Base-by-base conservation (phyloP, 2,888 invertebrate genomes). In the Eristalis tenax region DNA sequence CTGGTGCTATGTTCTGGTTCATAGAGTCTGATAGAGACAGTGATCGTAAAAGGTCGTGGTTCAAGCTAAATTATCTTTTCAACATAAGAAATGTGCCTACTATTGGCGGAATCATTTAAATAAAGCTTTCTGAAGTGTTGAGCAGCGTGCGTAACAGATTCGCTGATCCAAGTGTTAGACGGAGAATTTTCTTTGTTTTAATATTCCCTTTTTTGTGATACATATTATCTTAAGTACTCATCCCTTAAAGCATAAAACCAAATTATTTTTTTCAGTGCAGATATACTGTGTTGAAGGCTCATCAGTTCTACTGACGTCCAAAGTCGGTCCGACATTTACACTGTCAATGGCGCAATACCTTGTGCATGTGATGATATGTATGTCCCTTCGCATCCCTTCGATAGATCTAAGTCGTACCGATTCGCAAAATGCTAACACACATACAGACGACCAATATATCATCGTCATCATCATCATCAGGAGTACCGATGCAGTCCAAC, bases 331-430 rank as follows among this genome's bases (percentile, higher is more conserved):
- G 38, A 22, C 65, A 50, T 40, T 75, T 65, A 38, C 76, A 76
- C 82, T 82, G 76, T 35, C 35, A 82, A 59, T 82, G 82, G 65
- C 82, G 76, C 26, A 63, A 50, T 70, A 38, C 61, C 50, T 70
- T 61, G 66, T 82, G 82, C 59, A 76, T 82, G 59, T 76, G 65
- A 70, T 70, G n/a, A 76, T 76, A 59, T 76, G 70, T 71, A 26
- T 26, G 70, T 76, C 66, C 71, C 59, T 69, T 43, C 70, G 75
- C 64, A 38, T 65, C 18, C 69, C 26, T 71, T 70, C 70, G 64
- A 82, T 71, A 65, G 70, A 71, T 76, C 50, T 71, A 65, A 82
- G 61, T 76, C 59, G 76, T 40, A 43, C 76, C 70, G 65, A 76
- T 69, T 75, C 69, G 64, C 75, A 61, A 18, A n/a, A 65, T 4